Evolutionary conservation across 2,888 invertebrate species (phyloP), one percentile per base, ranked within the genome.

Genomic region (Eueremaeus valkanovi): DNA sequence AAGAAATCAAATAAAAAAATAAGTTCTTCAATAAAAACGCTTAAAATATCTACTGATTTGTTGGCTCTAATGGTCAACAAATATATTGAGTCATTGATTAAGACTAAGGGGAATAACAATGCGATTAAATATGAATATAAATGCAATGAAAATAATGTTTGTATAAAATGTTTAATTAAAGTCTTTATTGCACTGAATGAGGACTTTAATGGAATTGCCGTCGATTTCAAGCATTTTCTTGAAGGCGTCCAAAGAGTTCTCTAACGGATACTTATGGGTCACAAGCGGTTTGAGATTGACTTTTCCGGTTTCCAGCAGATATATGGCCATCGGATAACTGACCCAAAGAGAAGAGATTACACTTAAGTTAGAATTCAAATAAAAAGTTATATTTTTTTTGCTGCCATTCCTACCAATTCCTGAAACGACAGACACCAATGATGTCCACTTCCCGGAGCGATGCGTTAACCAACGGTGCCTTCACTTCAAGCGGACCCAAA

Each of bases 221-320:
- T 61, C 33, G 18, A 21, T 11, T 29, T 63, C 63, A 13, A 45
- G 24, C 61, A 83, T 81, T 31, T 81, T 80, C 70, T 83, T 81
- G 78, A 83, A 83, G 16, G 83, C 83, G 42, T 83, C 80, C 16
- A 82, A 73, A 6, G 81, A 79, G 49, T 78, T 45, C 61, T 78
- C 79, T 49, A 79, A 72, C 27, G 24, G 40, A 61, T 76, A 79
- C 18, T 49, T 75, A 63, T 79, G 79, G 11, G 79, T 79, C 9
- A 79, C 74, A 18, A 79, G 63, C 29, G 76, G 77, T 73, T 77
- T 75, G 16, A 79, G 77, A 33, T 79, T 61, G 8, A 78, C 73
- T 72, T 45, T 72, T n/a, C 78, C 77, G 31, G 76, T 63, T 36
- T 79, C 75, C 18, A 79, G 49, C 74, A 79, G 31, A 24, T 76